phyloP scores from a whole-genome alignment of 2,888 invertebrate genomes.

The Phanerotoma sp. region DNA sequence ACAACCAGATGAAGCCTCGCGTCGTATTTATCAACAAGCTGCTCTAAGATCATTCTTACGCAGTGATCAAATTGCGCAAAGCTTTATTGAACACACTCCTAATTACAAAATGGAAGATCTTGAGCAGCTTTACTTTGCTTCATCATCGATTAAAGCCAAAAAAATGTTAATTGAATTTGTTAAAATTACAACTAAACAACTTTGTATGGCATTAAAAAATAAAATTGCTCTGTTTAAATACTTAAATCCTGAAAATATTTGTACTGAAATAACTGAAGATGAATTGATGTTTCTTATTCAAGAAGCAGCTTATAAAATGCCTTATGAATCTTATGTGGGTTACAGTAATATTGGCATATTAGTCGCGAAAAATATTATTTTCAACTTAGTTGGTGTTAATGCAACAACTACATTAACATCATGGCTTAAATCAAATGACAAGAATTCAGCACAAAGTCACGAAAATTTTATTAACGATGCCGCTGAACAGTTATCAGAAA shows the following conservation, averaged over 20 bases:
- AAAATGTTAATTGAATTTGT: constrained; percentile 2
- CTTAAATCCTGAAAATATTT: background rate
- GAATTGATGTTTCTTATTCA: background rate
- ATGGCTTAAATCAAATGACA: background rate
- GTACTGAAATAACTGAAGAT: background rate
- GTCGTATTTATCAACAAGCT: background rate
- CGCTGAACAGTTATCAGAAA: too few relatives aligned
- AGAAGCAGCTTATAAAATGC: background rate
- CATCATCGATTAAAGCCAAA: background rate
- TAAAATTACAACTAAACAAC: background rate
- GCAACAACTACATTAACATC: background rate
- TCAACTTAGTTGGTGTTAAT: background rate
- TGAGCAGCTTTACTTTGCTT: background rate
- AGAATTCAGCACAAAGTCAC: too few relatives aligned
- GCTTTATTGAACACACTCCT: background rate
- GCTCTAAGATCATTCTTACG: background rate
- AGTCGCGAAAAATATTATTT: background rate
- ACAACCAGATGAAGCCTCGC: background rate
- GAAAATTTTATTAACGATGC: too few relatives aligned
- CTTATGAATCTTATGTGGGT: background rate
- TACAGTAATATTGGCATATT: background rate
- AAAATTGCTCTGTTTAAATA: background rate
- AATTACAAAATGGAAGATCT: background rate
- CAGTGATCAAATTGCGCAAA: background rate
- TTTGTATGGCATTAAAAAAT: background rate